Conservation (phyloP, 1,140 invertebrate species). For the Mylabris phalerata region DNA sequence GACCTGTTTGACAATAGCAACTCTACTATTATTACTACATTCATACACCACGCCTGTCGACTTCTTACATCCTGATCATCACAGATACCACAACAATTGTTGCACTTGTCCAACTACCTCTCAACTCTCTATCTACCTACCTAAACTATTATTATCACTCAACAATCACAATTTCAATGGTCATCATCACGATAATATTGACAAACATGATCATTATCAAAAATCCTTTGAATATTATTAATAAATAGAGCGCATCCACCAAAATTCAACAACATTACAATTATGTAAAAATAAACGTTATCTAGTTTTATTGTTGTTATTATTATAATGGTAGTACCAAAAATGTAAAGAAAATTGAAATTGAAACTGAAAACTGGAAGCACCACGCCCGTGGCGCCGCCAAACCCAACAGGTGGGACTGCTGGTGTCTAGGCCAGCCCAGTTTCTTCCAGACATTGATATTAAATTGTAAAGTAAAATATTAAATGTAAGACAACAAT, state of each 20-base stretch:
- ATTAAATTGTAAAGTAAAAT: no score
- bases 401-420: conserved; percentile 34
- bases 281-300: no score
- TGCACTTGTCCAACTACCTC: conserved; percentile 9
- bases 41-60: conserved; percentile 16
- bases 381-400: conserved; percentile 34
- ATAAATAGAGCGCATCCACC: conserved; percentile 1
- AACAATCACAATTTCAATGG: no score
- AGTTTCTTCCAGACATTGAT: background rate
- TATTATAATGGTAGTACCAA: no score
- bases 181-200: no score
- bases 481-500: conserved; percentile 3
- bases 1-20: conserved; percentile 16
- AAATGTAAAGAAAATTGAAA: no score
- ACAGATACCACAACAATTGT: conserved; percentile 6
- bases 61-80: conserved; percentile 14
- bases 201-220: no score
- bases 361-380: background rate
- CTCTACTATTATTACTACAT: conserved; percentile 11
- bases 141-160: no score
- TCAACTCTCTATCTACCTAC: no score
- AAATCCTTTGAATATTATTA: background rate
- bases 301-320: no score
- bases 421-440: conserved; percentile 10
- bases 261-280: background rate